phyloP scores from a whole-genome alignment of 2,888 invertebrate species.

The Caenorhabditis becei region DNA sequence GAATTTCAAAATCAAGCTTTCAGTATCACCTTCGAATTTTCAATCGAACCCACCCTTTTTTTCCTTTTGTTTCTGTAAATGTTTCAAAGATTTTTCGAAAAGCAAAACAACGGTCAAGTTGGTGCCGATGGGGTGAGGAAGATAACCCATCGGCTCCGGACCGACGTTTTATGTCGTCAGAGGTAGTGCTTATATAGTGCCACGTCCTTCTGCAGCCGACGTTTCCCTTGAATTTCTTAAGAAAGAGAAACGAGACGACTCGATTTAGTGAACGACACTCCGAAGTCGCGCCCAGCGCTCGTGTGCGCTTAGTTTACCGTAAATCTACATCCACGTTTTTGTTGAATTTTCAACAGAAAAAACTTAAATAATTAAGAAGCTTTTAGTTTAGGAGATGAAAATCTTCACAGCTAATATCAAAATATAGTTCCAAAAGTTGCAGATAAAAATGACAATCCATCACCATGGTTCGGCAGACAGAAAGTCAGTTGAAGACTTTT shows the following conservation, averaged over 20 bases:
- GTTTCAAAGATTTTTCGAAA: no score
- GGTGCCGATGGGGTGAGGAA: conserved; percentile 19
- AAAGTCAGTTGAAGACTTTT: conserved; percentile 49
- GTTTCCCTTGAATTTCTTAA: not conserved
- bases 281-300: conserved; percentile 11
- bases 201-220: conserved; percentile 6
- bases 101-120: conserved; percentile 28
- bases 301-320: conserved; percentile 40
- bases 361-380: not conserved
- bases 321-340: conserved; percentile 50
- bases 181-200: conserved; percentile 12
- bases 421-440: not conserved
- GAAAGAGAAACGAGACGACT: not conserved
- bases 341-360: not conserved
- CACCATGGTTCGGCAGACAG: conserved; percentile 48
- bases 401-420: no score
- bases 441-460: conserved; percentile 47
- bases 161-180: not conserved
- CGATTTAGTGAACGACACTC: conserved; percentile 16
- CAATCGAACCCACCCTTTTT: no score
- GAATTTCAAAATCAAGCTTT: no score
- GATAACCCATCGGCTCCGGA: conserved; percentile 31
- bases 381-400: no score
- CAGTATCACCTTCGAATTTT: no score
- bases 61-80: no score